These are phyloP conservation scores for Hippoglossus stenolepis DNA, from an alignment of 2,113 vertebrate genomes.

Conservation along the genomic window DNA sequence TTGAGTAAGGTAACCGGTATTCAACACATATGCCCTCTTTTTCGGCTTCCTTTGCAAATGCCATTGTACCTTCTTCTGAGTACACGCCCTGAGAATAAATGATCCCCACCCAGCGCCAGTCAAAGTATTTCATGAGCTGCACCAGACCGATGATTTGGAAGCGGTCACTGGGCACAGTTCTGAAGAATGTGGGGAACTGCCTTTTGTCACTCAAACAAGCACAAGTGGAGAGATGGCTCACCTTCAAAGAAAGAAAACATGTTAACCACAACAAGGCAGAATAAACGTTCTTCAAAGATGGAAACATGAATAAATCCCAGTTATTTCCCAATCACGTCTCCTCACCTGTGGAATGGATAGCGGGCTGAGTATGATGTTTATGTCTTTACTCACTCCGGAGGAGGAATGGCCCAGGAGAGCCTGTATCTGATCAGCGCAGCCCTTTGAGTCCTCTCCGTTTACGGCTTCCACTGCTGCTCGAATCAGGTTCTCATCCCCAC, in stretches of 20 bases:
- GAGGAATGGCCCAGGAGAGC: slow-evolving; percentile 73
- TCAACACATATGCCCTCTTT: slow-evolving; percentile 69
- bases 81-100: slow-evolving; percentile 44
- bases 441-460: slow-evolving; percentile 23
- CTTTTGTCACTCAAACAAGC: slow-evolving; percentile 73
- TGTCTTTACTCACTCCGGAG: slow-evolving; percentile 64
- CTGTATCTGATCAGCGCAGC: slow-evolving; percentile 51
- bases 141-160: slow-evolving; percentile 64
- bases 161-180: slow-evolving; percentile 73
- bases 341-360: slow-evolving; percentile 72
- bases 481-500: slow-evolving; percentile 64
- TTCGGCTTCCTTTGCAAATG: slow-evolving; percentile 48
- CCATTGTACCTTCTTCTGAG: slow-evolving; percentile 32
- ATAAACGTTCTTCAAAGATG: neutral
- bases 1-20: slow-evolving; percentile 35
- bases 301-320: neutral
- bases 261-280: neutral
- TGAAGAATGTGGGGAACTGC: slow-evolving; percentile 72
- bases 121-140: slow-evolving; percentile 69
- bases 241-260: slow-evolving; percentile 46
- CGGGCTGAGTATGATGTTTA: slow-evolving; percentile 58
- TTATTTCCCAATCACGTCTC: neutral
- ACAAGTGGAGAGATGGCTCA: slow-evolving; percentile 73
- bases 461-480: slow-evolving; percentile 67
- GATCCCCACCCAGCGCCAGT: slow-evolving; percentile 77